Conservation (phyloP, 2,113 vertebrate genomes). For the Hystrix brachyura region DNA sequence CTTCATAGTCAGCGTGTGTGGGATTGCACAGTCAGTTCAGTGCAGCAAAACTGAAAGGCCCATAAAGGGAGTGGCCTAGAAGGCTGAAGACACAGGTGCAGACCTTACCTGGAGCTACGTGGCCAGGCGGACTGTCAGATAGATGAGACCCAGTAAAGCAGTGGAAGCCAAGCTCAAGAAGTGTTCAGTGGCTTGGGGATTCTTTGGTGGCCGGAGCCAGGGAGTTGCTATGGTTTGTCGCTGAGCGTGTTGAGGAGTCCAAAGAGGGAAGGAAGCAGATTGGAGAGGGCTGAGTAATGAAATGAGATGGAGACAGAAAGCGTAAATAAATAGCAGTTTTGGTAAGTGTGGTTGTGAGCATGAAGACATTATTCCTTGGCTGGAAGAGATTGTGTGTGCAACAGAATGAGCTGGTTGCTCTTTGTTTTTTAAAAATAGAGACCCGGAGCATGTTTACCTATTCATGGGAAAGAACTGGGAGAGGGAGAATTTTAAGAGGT, state of each 20-base stretch:
- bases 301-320: not conserved
- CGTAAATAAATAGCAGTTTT: not conserved
- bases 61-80: not conserved
- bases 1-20: not conserved
- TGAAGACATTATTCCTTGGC: not conserved
- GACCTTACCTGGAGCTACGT: not conserved
- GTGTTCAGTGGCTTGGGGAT: not conserved
- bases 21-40: not conserved
- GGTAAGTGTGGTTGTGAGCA: not conserved
- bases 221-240: not conserved
- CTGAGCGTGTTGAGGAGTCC: not conserved
- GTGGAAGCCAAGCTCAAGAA: not conserved
- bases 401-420: not conserved
- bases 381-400: not conserved
- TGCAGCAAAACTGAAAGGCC: not conserved
- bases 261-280: not conserved
- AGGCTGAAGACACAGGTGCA: not conserved
- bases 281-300: not conserved
- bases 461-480: not conserved
- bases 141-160: not conserved
- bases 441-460: not conserved
- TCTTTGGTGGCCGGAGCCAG: not conserved
- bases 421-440: slow-evolving; percentile 17
- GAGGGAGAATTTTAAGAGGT: not conserved
- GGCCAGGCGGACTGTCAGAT: not conserved